phyloP scores from a whole-genome alignment of 1,140 invertebrate genomes.

The Drosophila lacertosa region DNA sequence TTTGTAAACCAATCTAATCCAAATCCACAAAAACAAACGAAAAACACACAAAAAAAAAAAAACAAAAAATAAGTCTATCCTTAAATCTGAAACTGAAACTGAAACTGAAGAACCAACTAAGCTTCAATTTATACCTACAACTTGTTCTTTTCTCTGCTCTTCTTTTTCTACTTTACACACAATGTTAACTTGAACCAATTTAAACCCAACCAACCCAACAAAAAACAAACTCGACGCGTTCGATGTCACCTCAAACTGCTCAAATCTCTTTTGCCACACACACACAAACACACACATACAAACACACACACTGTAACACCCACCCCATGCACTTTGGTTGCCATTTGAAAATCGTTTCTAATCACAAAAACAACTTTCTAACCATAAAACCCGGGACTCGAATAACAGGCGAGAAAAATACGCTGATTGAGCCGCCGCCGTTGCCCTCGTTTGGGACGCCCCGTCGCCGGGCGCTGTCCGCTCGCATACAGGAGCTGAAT shows the following conservation, averaged over 20 bases:
- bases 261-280: slow-evolving; percentile 12
- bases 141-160: slow-evolving; percentile 80
- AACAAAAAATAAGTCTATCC: slow-evolving; percentile 43
- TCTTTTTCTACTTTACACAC: slow-evolving; percentile 75
- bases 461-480: slow-evolving; percentile 76
- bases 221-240: slow-evolving; percentile 24
- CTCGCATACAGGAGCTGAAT: slow-evolving; percentile 80
- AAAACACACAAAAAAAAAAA: background rate
- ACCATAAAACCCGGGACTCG: slow-evolving; percentile 14
- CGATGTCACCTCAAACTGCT: slow-evolving; percentile 9
- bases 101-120: slow-evolving; percentile 47
- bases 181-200: slow-evolving; percentile 45
- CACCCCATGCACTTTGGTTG: slow-evolving; percentile 16
- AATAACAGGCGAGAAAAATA: slow-evolving; percentile 78
- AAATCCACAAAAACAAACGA: slow-evolving; percentile 1
- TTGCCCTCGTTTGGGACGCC: slow-evolving; percentile 80
- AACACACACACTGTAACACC: background rate
- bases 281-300: slow-evolving; percentile 8
- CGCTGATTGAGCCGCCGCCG: slow-evolving; percentile 78
- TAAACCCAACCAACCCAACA: slow-evolving; percentile 23
- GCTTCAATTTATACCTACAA: slow-evolving; percentile 62
- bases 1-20: slow-evolving; percentile 19
- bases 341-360: slow-evolving; percentile 47
- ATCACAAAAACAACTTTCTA: slow-evolving; percentile 39
- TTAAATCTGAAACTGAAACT: slow-evolving; percentile 41